These are phyloP conservation scores for Megaustenia siamemsis DNA, from an alignment of 2,888 invertebrate genomes.

Conservation along the genomic window DNA sequence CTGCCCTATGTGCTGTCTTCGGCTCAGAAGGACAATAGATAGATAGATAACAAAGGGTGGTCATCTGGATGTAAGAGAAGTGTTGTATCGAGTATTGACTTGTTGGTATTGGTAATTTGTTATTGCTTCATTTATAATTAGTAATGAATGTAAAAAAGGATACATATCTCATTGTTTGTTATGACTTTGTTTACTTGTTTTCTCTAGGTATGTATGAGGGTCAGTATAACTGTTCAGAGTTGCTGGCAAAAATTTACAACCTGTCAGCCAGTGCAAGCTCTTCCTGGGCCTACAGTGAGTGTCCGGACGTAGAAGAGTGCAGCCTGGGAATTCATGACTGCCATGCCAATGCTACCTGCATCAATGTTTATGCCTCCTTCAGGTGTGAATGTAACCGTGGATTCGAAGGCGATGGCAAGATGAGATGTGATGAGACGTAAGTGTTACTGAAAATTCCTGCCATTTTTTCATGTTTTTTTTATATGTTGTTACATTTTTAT, in stretches of 20 bases:
- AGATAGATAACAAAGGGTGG: too few relatives aligned
- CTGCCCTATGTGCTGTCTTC: too few relatives aligned
- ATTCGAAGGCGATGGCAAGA: conserved; percentile 91
- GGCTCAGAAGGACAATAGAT: too few relatives aligned
- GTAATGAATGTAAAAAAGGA: too few relatives aligned
- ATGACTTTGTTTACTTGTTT: not conserved
- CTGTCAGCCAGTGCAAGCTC: conserved; percentile 56
- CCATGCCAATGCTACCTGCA: conserved; percentile 93
- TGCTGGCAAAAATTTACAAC: conserved; percentile 41
- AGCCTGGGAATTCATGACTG: conserved; percentile 92
- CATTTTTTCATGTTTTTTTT: too few relatives aligned
- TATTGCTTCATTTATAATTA: too few relatives aligned
- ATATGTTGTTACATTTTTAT: too few relatives aligned
- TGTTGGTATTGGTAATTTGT: too few relatives aligned
- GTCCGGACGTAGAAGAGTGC: conserved; percentile 95
- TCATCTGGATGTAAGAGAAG: too few relatives aligned
- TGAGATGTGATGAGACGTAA: conserved; percentile 88
- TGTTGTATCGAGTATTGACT: too few relatives aligned
- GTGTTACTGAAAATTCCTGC: too few relatives aligned
- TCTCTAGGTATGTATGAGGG: conserved; percentile 5
- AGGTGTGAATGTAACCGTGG: conserved; percentile 91
- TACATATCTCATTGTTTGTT: not conserved
- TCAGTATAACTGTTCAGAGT: conserved; percentile 27
- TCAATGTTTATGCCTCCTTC: conserved; percentile 94
- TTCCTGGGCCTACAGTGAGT: conserved; percentile 91